Base-by-base conservation (phyloP, 2,113 vertebrate genomes). In the Thamnophis sirtalis region DNA sequence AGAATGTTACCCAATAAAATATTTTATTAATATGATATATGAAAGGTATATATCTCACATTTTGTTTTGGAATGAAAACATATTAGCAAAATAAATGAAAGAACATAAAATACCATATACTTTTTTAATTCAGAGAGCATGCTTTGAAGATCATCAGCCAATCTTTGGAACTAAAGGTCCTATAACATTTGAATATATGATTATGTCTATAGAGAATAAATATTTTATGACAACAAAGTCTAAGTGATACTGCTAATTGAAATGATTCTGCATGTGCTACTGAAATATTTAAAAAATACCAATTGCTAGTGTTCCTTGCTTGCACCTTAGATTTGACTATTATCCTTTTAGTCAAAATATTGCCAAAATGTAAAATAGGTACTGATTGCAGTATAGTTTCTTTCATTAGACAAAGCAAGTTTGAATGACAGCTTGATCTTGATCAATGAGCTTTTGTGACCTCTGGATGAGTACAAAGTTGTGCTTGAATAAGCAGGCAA, bases 401-500 rank as follows among this genome's bases (percentile, higher is more conserved):
- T 4, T 91, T 92, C 28, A 24, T 11, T 91, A 80, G 92, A 96
- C 91, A 26, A 91, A 90, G 90, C 68, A 49, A 9, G 4, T 92
- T 95, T 91, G 92, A 91, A 84, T 91, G 95, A 93, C 94, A 96
- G 91, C 94, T 94, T 95, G 93, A 96, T 96, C 88, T 33, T 93
- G 63, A n/a, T 93, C 68, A 56, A 50, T 90, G 95, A 93, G 89
- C 85, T 95, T 93, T 90, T 94, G 91, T 95, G 95, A 96, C 96
- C 95, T 94, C 96, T 95, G 93, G 43, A 93, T 89, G 86, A 94
- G 93, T 92, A 91, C 93, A 91, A 90, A 24, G 1, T 89, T 94
- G 91, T 2, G 0, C 93, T 94, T 96, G 93, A 96, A 96, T 95
- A 96, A 94, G 90, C 94, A 96, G 91, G 92, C 84, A 94, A 93